These are phyloP conservation scores for Xyliphius kryptos DNA, from an alignment of 2,113 vertebrate species.

Conservation along the genomic window DNA sequence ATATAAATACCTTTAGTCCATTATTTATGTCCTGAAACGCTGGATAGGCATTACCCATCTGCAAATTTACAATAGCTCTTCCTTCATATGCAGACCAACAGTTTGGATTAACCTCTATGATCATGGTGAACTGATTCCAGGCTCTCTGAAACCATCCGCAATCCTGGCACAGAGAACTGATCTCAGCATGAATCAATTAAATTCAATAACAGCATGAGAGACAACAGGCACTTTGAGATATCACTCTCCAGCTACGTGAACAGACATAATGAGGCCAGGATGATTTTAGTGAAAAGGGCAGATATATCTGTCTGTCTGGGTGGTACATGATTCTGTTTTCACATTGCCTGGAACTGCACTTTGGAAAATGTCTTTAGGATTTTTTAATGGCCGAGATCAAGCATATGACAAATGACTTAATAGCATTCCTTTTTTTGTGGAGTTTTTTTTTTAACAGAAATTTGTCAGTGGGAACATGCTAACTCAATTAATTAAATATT, in stretches of 20 bases:
- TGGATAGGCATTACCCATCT: constrained; percentile 65
- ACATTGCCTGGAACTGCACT: background rate
- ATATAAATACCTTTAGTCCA: constrained; percentile 63
- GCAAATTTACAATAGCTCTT: constrained; percentile 65
- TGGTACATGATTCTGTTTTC: background rate
- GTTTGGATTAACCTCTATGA: constrained; percentile 54
- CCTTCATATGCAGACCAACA: constrained; percentile 62
- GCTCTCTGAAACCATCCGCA: constrained; percentile 68
- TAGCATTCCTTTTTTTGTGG: too few species aligned
- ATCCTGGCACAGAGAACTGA: constrained; percentile 44
- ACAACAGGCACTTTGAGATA: constrained; percentile 18
- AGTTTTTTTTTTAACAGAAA: too few species aligned
- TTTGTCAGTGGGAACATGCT: too few species aligned
- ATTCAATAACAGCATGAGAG: constrained; percentile 30
- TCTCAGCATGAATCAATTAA: constrained; percentile 13
- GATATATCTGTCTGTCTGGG: background rate
- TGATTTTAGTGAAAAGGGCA: constrained; percentile 14
- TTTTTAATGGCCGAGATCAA: too few species aligned
- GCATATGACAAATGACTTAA: too few species aligned
- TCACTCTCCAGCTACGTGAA: background rate
- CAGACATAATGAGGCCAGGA: constrained; percentile 9
- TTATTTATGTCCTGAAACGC: constrained; percentile 70
- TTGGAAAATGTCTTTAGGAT: background rate
- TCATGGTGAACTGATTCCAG: constrained; percentile 70
- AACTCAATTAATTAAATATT: too few species aligned